These are phyloP conservation scores for Parazoanthus swiftii DNA, from an alignment of 92 coral and sea anemone genomes.

Conservation along the genomic window DNA sequence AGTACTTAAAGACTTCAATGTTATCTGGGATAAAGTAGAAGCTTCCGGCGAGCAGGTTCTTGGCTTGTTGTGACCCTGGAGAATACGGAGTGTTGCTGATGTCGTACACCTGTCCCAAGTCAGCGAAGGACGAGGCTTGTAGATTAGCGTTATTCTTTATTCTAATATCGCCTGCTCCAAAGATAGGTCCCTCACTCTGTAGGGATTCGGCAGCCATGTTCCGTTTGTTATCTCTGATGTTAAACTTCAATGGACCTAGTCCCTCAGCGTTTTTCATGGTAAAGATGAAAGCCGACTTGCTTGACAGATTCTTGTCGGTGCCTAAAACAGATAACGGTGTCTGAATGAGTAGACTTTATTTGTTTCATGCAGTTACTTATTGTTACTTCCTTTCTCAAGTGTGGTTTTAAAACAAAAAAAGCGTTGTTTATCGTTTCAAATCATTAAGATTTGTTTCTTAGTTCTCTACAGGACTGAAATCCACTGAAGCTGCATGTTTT, in stretches of 20 bases:
- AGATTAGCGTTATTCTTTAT: background rate
- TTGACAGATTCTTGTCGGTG: background rate
- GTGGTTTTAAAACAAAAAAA: no score
- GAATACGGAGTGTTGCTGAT: slow-evolving; percentile 2
- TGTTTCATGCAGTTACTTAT: no score
- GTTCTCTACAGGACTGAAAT: no score
- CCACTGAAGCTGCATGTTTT: no score
- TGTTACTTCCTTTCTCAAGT: no score
- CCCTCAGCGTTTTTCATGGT: slow-evolving; percentile 13
- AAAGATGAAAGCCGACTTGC: slow-evolving; percentile 9
- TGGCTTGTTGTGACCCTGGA: background rate
- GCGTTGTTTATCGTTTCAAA: no score
- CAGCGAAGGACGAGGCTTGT: background rate
- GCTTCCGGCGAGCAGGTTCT: slow-evolving; percentile 7
- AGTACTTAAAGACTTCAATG: slow-evolving; percentile 3
- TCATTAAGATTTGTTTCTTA: no score
- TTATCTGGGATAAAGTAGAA: slow-evolving; percentile 6
- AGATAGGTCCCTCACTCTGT: background rate
- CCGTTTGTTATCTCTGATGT: background rate
- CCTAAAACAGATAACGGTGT: background rate
- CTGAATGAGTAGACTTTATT: no score
- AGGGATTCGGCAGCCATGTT: background rate
- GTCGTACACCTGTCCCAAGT: background rate
- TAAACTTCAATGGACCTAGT: slow-evolving; percentile 13
- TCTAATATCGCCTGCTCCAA: background rate